Evolutionary conservation across 2,113 vertebrate species (phyloP).

Genomic region (Tenebrosternarchus preto): DNA sequence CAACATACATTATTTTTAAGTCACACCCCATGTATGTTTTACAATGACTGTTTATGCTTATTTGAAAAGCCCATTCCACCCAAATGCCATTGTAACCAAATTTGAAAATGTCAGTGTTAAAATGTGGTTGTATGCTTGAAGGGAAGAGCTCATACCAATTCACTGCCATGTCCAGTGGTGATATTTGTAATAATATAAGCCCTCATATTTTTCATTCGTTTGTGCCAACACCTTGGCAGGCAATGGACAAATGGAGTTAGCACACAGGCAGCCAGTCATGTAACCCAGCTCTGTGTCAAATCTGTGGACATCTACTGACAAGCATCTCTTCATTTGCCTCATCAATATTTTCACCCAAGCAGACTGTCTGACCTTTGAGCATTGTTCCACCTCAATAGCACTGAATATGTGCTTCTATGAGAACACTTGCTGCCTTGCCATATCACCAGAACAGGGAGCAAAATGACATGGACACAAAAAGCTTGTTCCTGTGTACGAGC

Average conservation of each 20-base stretch:
- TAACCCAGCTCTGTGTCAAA: slow-evolving; percentile 29
- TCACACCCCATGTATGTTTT: too few species aligned
- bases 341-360: slow-evolving; percentile 56
- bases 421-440: slow-evolving; percentile 40
- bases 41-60: too few species aligned
- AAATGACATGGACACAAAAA: slow-evolving; percentile 50
- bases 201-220: background rate
- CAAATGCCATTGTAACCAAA: too few species aligned
- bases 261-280: slow-evolving; percentile 37
- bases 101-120: too few species aligned
- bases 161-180: too few species aligned
- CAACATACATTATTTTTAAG: too few species aligned
- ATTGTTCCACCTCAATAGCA: slow-evolving; percentile 59
- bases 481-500: slow-evolving; percentile 49
- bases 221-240: too few species aligned
- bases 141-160: too few species aligned
- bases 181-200: background rate
- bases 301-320: slow-evolving; percentile 51
- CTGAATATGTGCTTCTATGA: slow-evolving; percentile 44
- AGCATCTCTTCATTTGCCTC: slow-evolving; percentile 64
- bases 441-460: slow-evolving; percentile 39
- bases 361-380: slow-evolving; percentile 55
- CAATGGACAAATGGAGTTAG: background rate
- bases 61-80: too few species aligned
- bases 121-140: too few species aligned